A percentile compares a stretch with the other conserved stretches of the same genome.
phyloP scores from a whole-genome alignment of 2,113 vertebrate genomes.

The Panthera tigris region DNA sequence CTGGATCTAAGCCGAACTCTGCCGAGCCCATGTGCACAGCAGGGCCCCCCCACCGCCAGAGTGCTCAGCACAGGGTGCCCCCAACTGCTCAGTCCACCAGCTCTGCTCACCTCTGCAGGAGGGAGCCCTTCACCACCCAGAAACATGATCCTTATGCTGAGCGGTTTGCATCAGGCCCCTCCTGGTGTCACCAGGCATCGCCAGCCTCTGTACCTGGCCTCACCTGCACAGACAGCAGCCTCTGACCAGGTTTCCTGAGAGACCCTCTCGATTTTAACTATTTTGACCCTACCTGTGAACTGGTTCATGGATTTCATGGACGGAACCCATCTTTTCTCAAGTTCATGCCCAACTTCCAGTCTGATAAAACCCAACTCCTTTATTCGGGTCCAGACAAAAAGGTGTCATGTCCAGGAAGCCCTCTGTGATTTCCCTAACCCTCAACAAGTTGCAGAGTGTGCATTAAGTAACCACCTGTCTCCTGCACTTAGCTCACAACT shows the following conservation, averaged over 20 bases:
- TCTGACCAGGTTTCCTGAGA: neutral
- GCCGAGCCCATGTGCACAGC: fast-evolving
- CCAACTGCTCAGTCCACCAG: too few relatives aligned
- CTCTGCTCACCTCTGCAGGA: neutral
- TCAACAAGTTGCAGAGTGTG: neutral
- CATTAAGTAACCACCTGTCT: neutral
- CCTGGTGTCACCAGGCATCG: neutral
- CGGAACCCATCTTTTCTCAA: neutral
- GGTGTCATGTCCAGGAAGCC: neutral
- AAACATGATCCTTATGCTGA: fast-evolving
- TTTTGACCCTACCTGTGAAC: too few relatives aligned
- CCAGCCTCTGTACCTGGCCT: neutral
- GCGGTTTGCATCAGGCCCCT: neutral
- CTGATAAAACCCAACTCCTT: neutral
- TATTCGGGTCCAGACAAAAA: neutral
- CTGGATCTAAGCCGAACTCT: neutral
- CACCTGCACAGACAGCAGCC: neutral
- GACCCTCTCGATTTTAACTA: neutral
- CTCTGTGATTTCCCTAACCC: neutral
- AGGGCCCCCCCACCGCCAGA: fast-evolving
- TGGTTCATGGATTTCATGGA: neutral
- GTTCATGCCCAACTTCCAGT: neutral
- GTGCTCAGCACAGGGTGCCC: neutral
- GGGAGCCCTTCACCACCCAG: neutral
- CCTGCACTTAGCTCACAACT: neutral